phyloP scores from a whole-genome alignment of 2,113 vertebrate genomes.

The Coptodon rendalli region DNA sequence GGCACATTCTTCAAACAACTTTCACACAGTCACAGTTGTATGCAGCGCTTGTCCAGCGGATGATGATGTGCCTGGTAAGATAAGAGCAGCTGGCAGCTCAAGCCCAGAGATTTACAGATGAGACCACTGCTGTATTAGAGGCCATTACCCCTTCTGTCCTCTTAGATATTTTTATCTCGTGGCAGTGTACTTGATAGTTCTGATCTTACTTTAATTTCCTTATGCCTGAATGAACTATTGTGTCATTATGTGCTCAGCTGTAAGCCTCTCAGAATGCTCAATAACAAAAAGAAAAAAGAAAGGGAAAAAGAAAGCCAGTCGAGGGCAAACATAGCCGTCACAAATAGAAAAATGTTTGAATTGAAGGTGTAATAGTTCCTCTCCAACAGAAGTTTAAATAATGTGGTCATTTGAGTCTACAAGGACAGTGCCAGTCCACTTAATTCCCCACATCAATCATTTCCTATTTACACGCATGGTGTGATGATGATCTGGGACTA shows the following conservation, averaged over 20 bases:
- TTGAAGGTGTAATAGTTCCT: not conserved
- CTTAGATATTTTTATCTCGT: not conserved
- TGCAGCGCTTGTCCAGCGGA: slow-evolving; percentile 3
- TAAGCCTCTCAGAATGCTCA: not conserved
- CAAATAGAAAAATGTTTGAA: not conserved
- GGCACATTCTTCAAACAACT: not conserved
- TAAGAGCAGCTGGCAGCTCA: slow-evolving; percentile 27
- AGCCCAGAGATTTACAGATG: not conserved
- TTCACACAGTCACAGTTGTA: not conserved
- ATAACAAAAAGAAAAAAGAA: not conserved
- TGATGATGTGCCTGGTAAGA: slow-evolving; percentile 31
- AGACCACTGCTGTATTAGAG: slow-evolving; percentile 6
- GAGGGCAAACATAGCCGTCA: slow-evolving; percentile 20
- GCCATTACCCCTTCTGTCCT: slow-evolving; percentile 26
- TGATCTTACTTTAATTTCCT: slow-evolving; percentile 15
- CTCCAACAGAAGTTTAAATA: not conserved
- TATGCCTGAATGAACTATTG: not conserved
- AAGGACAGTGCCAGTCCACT: not conserved
- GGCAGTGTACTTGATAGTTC: not conserved
- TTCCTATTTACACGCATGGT: not conserved
- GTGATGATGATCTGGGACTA: slow-evolving; percentile 1
- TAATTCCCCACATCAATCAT: slow-evolving; percentile 20
- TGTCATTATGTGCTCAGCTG: not conserved
- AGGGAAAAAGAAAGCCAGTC: not conserved
- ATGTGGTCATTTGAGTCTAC: not conserved